Evolutionary conservation across 2,797 vertebrate species (phyloP), one percentile per base, ranked within the genome.

Genomic region (Coluber constrictor): DNA sequence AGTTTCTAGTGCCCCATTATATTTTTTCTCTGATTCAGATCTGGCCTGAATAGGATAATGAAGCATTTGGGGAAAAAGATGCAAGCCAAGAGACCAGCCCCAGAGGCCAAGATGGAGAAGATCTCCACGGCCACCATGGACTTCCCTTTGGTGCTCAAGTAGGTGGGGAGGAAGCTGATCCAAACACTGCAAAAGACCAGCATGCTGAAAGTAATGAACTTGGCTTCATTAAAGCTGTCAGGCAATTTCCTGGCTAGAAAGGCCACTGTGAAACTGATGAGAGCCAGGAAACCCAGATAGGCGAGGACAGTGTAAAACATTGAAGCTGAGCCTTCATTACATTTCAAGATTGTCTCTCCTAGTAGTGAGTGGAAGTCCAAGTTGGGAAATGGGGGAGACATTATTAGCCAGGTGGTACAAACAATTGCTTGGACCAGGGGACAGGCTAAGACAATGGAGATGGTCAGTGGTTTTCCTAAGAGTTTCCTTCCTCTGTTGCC

Each of bases 201-300:
- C 63, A 66, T 66, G 63, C 63, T 66, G 1, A 66, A 66, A 66
- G 29, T 66, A 66, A 66, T 66, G 63, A 66, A 66, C 29, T n/a
- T 66, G 63, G 63, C 63, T 66, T 66, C 63, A 0, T 66, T 66
- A n/a, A 66, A 66, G 0, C 12, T n/a, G 2, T 66, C 1, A 1
- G 63, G 63, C 63, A 66, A 66, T n/a, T 66, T 66, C 29, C 63
- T 66, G 0, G 29, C 63, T 0, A 3, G 0, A n/a, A 66, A 66
- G 13, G 63, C 63, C 12, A n/a, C 5, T 0, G 1, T n/a, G 5
- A 66, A 66, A n/a, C 63, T n/a, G 0, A 66, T 0, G 0, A 66
- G 12, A 1, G 63, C 63, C 63, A 66, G 3, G 0, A 66, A 6
- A 6, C 29, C 63, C 4, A 66, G 13, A 0, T 66, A n/a, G 29